Percentiles rank a stretch among this genome's conserved stretches.
Evolutionary conservation across 2,113 vertebrate species (phyloP).

Genomic region (Catagonus wagneri): DNA sequence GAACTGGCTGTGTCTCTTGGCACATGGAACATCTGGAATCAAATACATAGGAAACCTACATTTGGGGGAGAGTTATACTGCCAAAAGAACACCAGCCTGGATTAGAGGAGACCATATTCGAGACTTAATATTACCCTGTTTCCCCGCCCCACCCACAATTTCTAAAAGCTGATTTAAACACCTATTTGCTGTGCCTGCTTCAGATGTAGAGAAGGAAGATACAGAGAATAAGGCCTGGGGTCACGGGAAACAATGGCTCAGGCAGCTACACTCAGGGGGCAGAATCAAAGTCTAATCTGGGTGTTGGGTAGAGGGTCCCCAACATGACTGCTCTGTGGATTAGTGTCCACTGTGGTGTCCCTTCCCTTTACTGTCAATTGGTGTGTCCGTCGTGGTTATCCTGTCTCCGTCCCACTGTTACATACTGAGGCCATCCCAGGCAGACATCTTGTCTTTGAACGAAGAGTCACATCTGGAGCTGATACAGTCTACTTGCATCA

Average conservation of each 20-base stretch:
- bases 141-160: not conserved
- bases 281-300: not conserved
- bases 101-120: not conserved
- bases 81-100: not conserved
- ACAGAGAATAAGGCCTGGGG: not conserved
- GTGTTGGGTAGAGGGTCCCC: not conserved
- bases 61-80: not conserved
- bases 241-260: not conserved
- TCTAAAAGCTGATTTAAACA: conserved; percentile 53
- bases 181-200: not conserved
- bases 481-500: not conserved
- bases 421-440: not conserved
- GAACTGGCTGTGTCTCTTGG: not conserved
- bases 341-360: not conserved
- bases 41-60: not conserved
- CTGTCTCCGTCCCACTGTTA: not conserved
- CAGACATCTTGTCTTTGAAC: not conserved
- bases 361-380: not conserved
- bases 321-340: not conserved
- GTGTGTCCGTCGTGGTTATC: not conserved
- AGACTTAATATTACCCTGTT: not conserved
- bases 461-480: not conserved
- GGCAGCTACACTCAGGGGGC: not conserved
- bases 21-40: not conserved
- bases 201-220: not conserved